Evolutionary conservation across 2,797 vertebrate species (phyloP).

Genomic region (Sebastes diploproa): DNA sequence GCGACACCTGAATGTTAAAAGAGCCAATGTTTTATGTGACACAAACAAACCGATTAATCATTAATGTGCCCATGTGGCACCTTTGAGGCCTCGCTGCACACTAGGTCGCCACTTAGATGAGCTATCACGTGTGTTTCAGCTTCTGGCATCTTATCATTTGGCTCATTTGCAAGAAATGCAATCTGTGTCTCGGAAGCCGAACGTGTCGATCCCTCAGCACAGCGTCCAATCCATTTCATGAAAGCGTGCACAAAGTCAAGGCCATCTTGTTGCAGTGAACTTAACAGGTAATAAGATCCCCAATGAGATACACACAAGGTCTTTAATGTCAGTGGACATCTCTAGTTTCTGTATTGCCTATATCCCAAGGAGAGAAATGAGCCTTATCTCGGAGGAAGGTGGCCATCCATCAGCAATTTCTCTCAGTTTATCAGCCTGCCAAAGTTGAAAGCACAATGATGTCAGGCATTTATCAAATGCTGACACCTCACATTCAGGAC

Average conservation of each 20-base stretch:
- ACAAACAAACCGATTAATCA: slow-evolving; percentile 50
- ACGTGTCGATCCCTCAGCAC: neutral
- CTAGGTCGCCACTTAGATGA: slow-evolving; percentile 34
- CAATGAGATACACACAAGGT: slow-evolving; percentile 55
- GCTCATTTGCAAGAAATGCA: slow-evolving; percentile 32
- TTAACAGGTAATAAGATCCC: slow-evolving; percentile 51
- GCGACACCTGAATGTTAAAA: slow-evolving; percentile 19
- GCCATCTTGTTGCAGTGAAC: neutral
- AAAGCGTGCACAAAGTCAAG: slow-evolving; percentile 26
- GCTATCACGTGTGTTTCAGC: slow-evolving; percentile 3
- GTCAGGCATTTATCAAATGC: slow-evolving; percentile 81
- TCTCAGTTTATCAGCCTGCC: slow-evolving; percentile 75
- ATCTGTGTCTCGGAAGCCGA: neutral
- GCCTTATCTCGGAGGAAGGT: slow-evolving; percentile 70
- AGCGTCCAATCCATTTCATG: neutral
- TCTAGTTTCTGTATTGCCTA: slow-evolving; percentile 60
- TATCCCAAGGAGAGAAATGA: slow-evolving; percentile 69
- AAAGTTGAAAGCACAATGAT: slow-evolving; percentile 66
- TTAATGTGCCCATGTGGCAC: slow-evolving; percentile 40
- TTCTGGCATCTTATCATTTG: slow-evolving; percentile 25
- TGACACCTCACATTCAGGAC: slow-evolving; percentile 74
- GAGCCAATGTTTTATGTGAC: slow-evolving; percentile 16
- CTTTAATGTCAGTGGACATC: slow-evolving; percentile 67
- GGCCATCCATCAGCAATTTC: slow-evolving; percentile 78
- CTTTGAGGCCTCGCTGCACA: slow-evolving; percentile 24